A percentile compares a stretch with the other conserved stretches of the same genome.
Conservation (phyloP, 2,888 invertebrate species). For the Zaprionus obscuricornis region DNA sequence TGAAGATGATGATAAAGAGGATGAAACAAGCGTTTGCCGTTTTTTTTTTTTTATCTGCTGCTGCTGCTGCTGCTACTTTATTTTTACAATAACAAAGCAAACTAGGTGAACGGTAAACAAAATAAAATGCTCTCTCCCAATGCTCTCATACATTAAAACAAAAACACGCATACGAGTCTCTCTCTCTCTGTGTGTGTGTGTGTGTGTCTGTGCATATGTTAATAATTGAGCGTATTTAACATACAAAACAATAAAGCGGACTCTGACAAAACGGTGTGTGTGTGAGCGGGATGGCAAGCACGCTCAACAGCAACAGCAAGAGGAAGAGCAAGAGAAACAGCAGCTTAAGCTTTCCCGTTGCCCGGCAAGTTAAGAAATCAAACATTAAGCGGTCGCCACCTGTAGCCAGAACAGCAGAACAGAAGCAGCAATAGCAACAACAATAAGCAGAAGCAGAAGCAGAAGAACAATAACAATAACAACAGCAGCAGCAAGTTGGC, state of each 20-base stretch:
- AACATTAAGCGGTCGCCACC: too few relatives aligned
- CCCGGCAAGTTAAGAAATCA: too few relatives aligned
- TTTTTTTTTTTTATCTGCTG: not conserved
- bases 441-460: not conserved
- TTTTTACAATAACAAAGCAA: conserved; percentile 37
- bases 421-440: too few relatives aligned
- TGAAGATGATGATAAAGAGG: conserved; percentile 26
- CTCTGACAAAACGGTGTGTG: conserved; percentile 17
- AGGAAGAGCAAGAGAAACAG: conserved; percentile 17
- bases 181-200: not conserved
- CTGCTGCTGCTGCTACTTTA: conserved; percentile 1
- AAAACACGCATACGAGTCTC: conserved; percentile 6
- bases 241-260: conserved; percentile 43
- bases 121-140: conserved; percentile 38
- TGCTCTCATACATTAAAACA: conserved; percentile 45
- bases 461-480: conserved; percentile 19
- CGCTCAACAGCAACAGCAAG: conserved; percentile 27
- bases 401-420: too few relatives aligned
- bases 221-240: conserved; percentile 57
- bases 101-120: conserved; percentile 67
- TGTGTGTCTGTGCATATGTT: conserved; percentile 1
- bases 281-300: conserved; percentile 20
- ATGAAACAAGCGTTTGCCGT: conserved; percentile 21
- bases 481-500: conserved; percentile 3
- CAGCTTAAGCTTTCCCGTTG: not conserved